phyloP scores from a whole-genome alignment of 2,113 vertebrate genomes.

The Brachypteracias leptosomus region DNA sequence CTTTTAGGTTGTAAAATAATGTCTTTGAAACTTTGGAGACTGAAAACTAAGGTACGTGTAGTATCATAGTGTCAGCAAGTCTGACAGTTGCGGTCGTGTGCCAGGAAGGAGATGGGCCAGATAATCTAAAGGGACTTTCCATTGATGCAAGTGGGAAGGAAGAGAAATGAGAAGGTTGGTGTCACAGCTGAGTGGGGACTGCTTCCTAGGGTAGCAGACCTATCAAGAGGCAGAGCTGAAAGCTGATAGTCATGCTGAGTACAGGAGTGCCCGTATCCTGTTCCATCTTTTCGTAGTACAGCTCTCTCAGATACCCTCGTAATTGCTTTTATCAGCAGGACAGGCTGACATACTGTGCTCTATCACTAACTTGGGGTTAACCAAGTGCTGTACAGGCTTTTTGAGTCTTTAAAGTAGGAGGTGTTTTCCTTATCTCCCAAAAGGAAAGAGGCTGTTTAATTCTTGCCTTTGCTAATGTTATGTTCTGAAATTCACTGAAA shows the following conservation, averaged over 20 bases:
- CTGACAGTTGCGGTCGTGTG: not conserved
- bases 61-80: not conserved
- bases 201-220: not conserved
- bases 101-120: not conserved
- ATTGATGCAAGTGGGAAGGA: not conserved
- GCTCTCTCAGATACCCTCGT: rapidly evolving
- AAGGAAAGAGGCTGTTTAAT: not conserved
- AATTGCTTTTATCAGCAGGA: not conserved
- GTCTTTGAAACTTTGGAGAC: not conserved
- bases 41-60: not conserved
- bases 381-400: not conserved
- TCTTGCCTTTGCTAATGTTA: not conserved
- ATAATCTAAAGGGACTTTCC: not conserved
- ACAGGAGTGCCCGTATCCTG: not conserved
- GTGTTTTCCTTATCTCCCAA: not conserved
- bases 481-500: not conserved
- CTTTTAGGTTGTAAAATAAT: not conserved
- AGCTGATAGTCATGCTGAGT: not conserved
- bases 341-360: not conserved
- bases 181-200: not conserved
- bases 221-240: not conserved
- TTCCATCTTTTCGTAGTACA: not conserved
- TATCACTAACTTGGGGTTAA: not conserved
- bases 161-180: not conserved
- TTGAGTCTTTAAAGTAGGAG: not conserved